These are phyloP conservation scores for Coturnix japonica DNA, from an alignment of 2,113 vertebrate species.

Conservation along the genomic window DNA sequence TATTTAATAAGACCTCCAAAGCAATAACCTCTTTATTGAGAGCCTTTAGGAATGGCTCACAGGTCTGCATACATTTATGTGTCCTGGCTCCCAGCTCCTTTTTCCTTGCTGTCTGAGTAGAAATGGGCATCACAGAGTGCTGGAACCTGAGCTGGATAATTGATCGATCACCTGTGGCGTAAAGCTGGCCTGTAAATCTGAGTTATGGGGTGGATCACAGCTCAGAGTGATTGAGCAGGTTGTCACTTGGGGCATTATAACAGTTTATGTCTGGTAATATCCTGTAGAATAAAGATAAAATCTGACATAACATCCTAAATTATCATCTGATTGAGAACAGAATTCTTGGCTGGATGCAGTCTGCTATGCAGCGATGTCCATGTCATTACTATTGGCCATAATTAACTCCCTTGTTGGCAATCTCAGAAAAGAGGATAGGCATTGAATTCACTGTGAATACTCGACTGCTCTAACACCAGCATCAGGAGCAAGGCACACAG, in stretches of 20 bases:
- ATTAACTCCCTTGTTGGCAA: constrained; percentile 4
- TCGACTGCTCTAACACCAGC: background rate
- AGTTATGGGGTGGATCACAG: background rate
- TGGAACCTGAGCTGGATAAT: background rate
- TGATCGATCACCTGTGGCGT: background rate
- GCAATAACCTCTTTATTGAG: background rate
- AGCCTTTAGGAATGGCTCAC: rapidly evolving
- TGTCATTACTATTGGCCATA: rapidly evolving
- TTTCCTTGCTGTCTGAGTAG: background rate
- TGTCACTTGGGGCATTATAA: background rate
- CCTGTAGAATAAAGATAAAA: background rate
- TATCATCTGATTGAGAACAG: background rate
- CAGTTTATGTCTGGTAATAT: background rate
- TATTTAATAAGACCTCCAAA: background rate
- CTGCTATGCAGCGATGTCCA: background rate
- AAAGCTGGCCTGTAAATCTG: background rate
- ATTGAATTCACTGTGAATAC: background rate
- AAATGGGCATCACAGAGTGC: background rate
- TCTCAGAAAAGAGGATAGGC: background rate
- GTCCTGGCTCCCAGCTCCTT: background rate
- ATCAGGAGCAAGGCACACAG: background rate
- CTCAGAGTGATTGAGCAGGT: background rate
- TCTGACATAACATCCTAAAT: constrained; percentile 1
- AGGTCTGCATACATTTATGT: rapidly evolving
- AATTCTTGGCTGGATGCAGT: background rate